Conservation (phyloP, 1,140 invertebrate species). For the Contarinia nasturtii region DNA sequence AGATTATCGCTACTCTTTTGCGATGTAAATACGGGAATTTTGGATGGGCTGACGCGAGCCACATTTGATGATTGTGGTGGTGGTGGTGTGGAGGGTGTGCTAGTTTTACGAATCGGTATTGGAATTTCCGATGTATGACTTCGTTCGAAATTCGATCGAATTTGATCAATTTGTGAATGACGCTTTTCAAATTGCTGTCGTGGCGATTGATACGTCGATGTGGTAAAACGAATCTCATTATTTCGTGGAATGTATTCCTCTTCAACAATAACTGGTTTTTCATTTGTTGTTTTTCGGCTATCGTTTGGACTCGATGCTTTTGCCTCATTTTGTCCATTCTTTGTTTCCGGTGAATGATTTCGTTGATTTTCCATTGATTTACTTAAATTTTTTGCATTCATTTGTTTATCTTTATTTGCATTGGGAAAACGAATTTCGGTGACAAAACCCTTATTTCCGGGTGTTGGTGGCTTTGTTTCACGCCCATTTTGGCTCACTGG, state of each 20-base stretch:
- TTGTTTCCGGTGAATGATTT: background rate
- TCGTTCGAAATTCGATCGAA: conserved; percentile 26
- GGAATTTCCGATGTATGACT: conserved; percentile 9
- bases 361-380: background rate
- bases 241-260: conserved; percentile 27
- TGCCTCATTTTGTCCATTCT: background rate
- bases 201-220: conserved; percentile 32
- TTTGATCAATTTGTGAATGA: conserved; percentile 27
- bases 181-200: conserved; percentile 17
- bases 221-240: conserved; percentile 34
- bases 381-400: background rate
- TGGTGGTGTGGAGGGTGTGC: conserved; percentile 16
- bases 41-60: conserved; percentile 23
- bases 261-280: conserved; percentile 25
- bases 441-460: background rate
- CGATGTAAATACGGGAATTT: conserved; percentile 25
- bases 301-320: background rate
- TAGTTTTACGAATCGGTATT: conserved; percentile 4
- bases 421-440: background rate
- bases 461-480: background rate
- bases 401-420: background rate
- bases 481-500: too few relatives aligned
- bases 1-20: background rate
- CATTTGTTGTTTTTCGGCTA: conserved; percentile 6
- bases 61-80: background rate